Conservation (phyloP, 2,888 invertebrate species). For the Calephelis perditalis region DNA sequence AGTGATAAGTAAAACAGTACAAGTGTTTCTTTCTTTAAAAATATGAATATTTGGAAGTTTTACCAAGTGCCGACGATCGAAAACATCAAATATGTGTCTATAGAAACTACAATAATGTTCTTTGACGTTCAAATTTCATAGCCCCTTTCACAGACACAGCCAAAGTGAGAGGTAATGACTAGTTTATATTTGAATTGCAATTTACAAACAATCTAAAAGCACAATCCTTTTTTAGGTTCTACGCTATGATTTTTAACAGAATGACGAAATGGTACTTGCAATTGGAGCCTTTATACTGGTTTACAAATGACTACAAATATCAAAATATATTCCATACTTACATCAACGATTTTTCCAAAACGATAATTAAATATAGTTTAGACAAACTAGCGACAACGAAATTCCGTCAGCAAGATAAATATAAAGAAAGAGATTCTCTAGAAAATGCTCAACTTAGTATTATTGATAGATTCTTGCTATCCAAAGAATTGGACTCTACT, state of each 20-base stretch:
- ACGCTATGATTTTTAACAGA: slow-evolving; percentile 48
- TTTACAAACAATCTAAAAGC: too few species aligned
- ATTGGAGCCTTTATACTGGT: slow-evolving; percentile 51
- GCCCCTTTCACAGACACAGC: too few species aligned
- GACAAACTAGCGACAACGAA: slow-evolving; percentile 37
- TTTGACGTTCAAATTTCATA: too few species aligned
- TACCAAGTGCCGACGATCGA: too few species aligned
- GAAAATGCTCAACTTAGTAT: slow-evolving; percentile 50
- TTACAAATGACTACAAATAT: slow-evolving; percentile 33
- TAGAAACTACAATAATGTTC: too few species aligned
- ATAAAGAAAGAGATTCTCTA: slow-evolving; percentile 39
- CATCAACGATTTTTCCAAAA: slow-evolving; percentile 34
- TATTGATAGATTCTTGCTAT: slow-evolving; percentile 57
- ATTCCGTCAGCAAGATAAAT: slow-evolving; percentile 32
- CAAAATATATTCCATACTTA: slow-evolving; percentile 35
- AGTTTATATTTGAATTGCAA: too few species aligned
- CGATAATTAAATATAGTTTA: slow-evolving; percentile 39
- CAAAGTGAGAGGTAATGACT: too few species aligned
- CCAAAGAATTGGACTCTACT: slow-evolving; percentile 40
- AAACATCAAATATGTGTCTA: too few species aligned
- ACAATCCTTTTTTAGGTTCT: slow-evolving; percentile 37
- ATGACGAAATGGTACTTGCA: slow-evolving; percentile 67
- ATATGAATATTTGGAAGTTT: too few species aligned
- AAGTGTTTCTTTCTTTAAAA: too few species aligned
- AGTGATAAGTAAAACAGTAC: too few species aligned